Evolutionary conservation across 2,888 invertebrate genomes (phyloP).

Genomic region (Schrankia costaestrigalis): DNA sequence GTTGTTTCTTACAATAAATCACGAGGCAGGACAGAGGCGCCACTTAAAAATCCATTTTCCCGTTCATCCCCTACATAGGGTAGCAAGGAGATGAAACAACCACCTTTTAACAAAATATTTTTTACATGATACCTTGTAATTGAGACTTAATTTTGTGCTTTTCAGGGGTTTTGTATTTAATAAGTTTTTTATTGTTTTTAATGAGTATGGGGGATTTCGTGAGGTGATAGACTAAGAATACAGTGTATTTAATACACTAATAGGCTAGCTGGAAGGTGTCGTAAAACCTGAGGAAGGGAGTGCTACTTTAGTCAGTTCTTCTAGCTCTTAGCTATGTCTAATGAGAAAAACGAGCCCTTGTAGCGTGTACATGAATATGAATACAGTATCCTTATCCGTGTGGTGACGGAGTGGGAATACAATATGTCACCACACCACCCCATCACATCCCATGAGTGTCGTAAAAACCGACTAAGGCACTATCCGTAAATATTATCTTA

Average conservation of each 20-base stretch:
- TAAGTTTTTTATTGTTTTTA: conserved; percentile 12
- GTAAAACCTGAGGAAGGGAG: no score
- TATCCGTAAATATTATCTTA: no score
- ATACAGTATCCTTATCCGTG: no score
- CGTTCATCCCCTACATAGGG: conserved; percentile 35
- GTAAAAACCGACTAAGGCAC: no score
- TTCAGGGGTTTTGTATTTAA: conserved; percentile 19
- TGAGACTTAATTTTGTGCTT: conserved; percentile 22
- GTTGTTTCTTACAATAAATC: conserved; percentile 68
- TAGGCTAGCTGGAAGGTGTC: no score
- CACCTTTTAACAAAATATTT: conserved; percentile 41
- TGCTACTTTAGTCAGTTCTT: no score
- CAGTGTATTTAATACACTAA: no score
- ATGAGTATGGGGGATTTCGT: no score
- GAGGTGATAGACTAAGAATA: neutral
- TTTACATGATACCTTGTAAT: conserved; percentile 34
- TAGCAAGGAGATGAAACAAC: conserved; percentile 45
- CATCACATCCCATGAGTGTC: no score
- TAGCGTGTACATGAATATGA: no score
- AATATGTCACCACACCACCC: neutral
- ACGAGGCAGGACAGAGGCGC: conserved; percentile 41
- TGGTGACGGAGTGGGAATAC: neutral
- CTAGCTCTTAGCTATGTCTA: no score
- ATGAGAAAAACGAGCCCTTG: no score
- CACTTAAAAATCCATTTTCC: conserved; percentile 68